Percentiles rank a stretch among this genome's conserved stretches.
Evolutionary conservation across 92 coral and sea anemone genomes (phyloP).

Genomic region (Meandrina meandrites): DNA sequence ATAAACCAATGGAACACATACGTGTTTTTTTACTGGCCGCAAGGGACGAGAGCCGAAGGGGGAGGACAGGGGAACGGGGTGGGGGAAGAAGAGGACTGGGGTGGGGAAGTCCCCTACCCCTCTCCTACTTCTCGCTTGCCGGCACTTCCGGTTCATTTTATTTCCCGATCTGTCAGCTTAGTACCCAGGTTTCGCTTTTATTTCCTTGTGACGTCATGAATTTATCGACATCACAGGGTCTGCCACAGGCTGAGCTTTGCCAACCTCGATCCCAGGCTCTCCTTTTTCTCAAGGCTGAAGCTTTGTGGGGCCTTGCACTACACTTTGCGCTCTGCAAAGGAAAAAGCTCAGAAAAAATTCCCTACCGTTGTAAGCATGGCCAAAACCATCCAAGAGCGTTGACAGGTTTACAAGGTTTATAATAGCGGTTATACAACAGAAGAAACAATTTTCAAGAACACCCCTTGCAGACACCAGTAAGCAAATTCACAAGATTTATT

Average conservation of each 20-base stretch:
- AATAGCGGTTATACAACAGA: not conserved
- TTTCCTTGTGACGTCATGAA: not conserved
- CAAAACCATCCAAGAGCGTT: not conserved
- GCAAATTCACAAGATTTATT: not conserved
- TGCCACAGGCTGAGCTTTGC: not conserved
- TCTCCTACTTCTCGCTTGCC: too few relatives aligned
- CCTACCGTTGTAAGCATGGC: not conserved
- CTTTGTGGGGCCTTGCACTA: not conserved
- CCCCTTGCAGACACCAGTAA: not conserved
- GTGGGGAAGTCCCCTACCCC: too few relatives aligned
- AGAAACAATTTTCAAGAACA: not conserved
- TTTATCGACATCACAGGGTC: not conserved
- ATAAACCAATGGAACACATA: not conserved
- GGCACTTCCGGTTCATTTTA: too few relatives aligned
- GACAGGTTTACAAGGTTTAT: not conserved
- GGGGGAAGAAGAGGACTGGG: too few relatives aligned
- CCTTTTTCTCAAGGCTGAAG: too few relatives aligned
- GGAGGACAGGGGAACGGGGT: too few relatives aligned
- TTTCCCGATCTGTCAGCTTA: not conserved
- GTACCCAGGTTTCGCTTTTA: not conserved
- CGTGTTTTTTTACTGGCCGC: not conserved
- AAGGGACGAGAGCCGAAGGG: too few relatives aligned
- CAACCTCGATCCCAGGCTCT: too few relatives aligned
- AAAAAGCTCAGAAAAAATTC: not conserved
- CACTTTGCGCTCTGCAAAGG: not conserved